Base-by-base conservation (phyloP, 2,113 vertebrate species). In the Octodon degus region DNA sequence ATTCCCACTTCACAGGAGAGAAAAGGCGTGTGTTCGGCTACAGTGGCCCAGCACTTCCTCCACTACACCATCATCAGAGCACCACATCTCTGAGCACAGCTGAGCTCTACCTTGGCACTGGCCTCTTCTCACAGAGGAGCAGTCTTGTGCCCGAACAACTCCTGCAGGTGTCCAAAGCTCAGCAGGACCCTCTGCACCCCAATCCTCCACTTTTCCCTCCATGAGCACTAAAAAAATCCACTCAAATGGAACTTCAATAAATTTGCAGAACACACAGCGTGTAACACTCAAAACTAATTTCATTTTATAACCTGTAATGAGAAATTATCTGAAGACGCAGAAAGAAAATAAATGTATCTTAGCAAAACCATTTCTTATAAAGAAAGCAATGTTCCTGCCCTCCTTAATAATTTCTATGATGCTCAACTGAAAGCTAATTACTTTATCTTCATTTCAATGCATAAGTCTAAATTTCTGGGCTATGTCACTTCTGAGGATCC, bases 241-340 rank as follows among this genome's bases (percentile, higher is more conserved):
- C 58, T 87, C 79, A 93, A 94, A 70, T 37, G 24, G 14, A 89
- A 63, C 63, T 70, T 70, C 22, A 93, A 94, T 77, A 95, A 65
- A 86, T 32, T 63, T 94, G 81, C 24, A 70, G 37, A 63, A 50
- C 34, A 9, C 32, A 88, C 22, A 79, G 47, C 34, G 62, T 86
- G 20, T 67, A 63, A 67, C 34, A 93, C 43, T 76, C 43, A 80
- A 60, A 89, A 91, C 62, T 80, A 89, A 96, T 90, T 93, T 91
- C 40, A 89, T 87, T 86, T 79, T 93, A 82, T 77, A 87, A n/a
- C 10, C 37, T 70, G 20, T 68, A 76, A 93, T 82, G 74, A 95
- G 60, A 85, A 96, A 86, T 90, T 92, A 83, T 37, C 77, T 47
- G 43, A 95, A 91, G 67, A 80, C 60, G 50, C 90, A 83, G n/a